Percentiles rank a stretch among this genome's conserved stretches.
Evolutionary conservation across 2,113 vertebrate genomes (phyloP).

Genomic region (Pseudopipra pipra): DNA sequence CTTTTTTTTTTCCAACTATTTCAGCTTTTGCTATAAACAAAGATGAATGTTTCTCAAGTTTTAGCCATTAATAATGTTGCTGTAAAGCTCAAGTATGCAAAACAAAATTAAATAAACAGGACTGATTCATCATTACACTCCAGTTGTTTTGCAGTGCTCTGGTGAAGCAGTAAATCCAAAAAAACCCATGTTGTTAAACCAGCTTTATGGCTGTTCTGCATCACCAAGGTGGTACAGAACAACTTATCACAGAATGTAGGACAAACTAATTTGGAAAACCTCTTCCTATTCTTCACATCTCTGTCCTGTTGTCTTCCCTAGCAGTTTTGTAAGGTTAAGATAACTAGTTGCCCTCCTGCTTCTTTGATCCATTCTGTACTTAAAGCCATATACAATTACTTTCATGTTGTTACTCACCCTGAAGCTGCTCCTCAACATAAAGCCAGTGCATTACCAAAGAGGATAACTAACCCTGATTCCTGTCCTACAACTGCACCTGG

Average conservation of each 20-base stretch:
- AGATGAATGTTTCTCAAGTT: not conserved
- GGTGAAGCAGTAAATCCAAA: slow-evolving; percentile 23
- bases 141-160: not conserved
- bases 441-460: not conserved
- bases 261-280: not conserved
- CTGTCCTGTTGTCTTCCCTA: not conserved
- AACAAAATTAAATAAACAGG: slow-evolving; percentile 39
- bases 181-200: not conserved
- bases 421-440: not conserved
- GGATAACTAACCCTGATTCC: not conserved
- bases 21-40: not conserved
- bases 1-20: not conserved
- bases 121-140: not conserved
- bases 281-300: not conserved
- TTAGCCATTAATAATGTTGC: slow-evolving; percentile 19
- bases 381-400: not conserved
- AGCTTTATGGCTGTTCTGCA: slow-evolving; percentile 27
- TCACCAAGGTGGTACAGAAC: not conserved
- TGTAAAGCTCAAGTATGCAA: slow-evolving; percentile 35
- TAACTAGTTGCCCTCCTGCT: not conserved
- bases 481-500: not conserved
- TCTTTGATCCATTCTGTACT: not conserved
- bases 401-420: not conserved
- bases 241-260: not conserved
- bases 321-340: not conserved